Percentiles rank a stretch among this genome's conserved stretches.
phyloP scores from a whole-genome alignment of 2,888 invertebrate species.

The Biston betularia region DNA sequence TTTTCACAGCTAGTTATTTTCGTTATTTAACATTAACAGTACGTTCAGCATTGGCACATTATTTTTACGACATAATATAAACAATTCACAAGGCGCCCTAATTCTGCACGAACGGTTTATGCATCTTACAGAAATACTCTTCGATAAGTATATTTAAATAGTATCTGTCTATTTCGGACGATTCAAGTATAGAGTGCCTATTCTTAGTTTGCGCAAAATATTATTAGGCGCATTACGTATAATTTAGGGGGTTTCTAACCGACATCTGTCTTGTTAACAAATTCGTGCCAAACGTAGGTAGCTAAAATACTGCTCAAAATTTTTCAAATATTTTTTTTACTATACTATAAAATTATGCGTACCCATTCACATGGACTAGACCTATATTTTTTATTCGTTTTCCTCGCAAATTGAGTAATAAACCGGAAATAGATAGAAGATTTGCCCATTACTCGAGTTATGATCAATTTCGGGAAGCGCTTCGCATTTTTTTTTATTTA shows the following conservation, averaged over 20 bases:
- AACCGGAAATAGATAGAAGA: slow-evolving; percentile 15
- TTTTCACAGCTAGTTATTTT: slow-evolving; percentile 28
- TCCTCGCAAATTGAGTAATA: slow-evolving; percentile 20
- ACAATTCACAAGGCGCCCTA: slow-evolving; percentile 49
- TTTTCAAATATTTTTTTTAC: slow-evolving; percentile 13
- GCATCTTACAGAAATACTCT: slow-evolving; percentile 43
- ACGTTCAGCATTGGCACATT: slow-evolving; percentile 35
- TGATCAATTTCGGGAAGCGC: background rate
- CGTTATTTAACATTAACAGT: slow-evolving; percentile 38
- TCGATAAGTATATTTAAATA: slow-evolving; percentile 36
- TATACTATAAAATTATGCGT: slow-evolving; percentile 8
- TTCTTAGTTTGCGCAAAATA: slow-evolving; percentile 51
- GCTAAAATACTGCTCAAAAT: slow-evolving; percentile 14
- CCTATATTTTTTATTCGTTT: slow-evolving; percentile 24
- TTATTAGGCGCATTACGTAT: slow-evolving; percentile 46
- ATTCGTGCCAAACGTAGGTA: slow-evolving; percentile 27
- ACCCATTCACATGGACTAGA: slow-evolving; percentile 15
- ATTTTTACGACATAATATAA: slow-evolving; percentile 48
- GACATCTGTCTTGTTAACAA: slow-evolving; percentile 42
- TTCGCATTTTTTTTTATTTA: background rate
- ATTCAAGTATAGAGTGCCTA: slow-evolving; percentile 58
- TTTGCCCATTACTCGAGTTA: slow-evolving; percentile 11
- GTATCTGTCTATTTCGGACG: slow-evolving; percentile 55
- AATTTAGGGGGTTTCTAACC: slow-evolving; percentile 64
- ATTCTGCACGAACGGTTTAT: slow-evolving; percentile 50